Evolutionary conservation across 1,140 invertebrate genomes (phyloP), one percentile per base, ranked within the genome.

Genomic region (Panulirus ornatus): DNA sequence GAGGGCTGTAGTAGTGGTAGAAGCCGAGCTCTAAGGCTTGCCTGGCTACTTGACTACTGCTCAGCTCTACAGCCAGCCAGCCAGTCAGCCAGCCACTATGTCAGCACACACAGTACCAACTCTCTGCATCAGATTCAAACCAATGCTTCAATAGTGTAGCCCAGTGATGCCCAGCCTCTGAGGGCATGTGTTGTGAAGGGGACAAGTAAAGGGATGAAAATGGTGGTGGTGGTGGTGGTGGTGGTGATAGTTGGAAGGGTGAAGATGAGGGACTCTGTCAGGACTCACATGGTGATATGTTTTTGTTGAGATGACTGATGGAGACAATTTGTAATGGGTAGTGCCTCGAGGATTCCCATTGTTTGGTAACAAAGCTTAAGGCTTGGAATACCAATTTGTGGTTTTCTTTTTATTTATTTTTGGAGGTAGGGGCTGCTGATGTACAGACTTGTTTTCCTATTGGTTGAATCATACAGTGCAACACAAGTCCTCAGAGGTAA

Each of bases 131-230:
- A 58, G 79, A 82, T 82, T 51, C 58, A 44, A 58, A 82, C 79
- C 79, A 82, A 82, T 58, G 79, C 79, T 82, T 82, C 79, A 63
- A 82, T 58, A 82, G 79, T 82, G 79, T 82, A 82, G 79, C n/a
- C 79, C 51, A 58, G 79, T 82, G 79, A 82, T 82, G 44, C 79
- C 51, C 51, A 82, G 27, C 79, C 51, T 58, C 79, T 82, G 79
- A 82, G 79, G 79, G 79, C 79, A 82, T 58, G 79, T 58, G 27
- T 58, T 82, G 79, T 47, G 76, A 27, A n/a, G 16, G 30, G 38
- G 51, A 63, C 44, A 58, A 22, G 3, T 30, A 51, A 82, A n/a
- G 58, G 34, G 79, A 58, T 38, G 51, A 54, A 58, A 36, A 58
- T 44, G 6, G 58, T 16, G 51, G 19, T 9, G 27, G 51, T 19